Conservation (phyloP, 2,113 vertebrate genomes). For the Cettia cetti region DNA sequence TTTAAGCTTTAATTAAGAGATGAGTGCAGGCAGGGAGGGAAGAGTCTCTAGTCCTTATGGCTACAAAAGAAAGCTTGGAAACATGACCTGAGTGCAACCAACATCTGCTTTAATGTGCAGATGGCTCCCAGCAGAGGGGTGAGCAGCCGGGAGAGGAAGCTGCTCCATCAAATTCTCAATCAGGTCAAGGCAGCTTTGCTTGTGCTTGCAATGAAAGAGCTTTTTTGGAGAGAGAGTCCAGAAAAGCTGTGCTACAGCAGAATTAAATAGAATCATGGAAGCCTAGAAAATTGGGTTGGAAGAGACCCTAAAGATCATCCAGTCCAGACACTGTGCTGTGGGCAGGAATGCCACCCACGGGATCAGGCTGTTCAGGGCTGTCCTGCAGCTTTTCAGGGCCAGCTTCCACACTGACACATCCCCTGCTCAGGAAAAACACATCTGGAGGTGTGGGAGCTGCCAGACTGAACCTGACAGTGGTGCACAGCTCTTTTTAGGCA, state of each 20-base stretch:
- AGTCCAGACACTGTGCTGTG: not conserved
- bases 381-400: not conserved
- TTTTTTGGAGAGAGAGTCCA: not conserved
- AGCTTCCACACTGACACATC: not conserved
- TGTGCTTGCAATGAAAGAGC: not conserved
- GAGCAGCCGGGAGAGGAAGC: not conserved
- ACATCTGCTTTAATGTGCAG: slow-evolving; percentile 31
- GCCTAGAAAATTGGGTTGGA: not conserved
- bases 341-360: not conserved
- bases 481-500: fast-evolving
- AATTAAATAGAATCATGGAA: not conserved
- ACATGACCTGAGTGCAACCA: slow-evolving; percentile 11
- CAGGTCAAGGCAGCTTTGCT: not conserved
- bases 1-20: slow-evolving; percentile 64
- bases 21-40: not conserved
- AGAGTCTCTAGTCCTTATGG: not conserved
- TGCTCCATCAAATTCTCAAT: not conserved
- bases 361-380: not conserved
- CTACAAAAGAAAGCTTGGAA: slow-evolving; percentile 27
- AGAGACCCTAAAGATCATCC: no score
- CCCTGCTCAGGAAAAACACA: fast-evolving
- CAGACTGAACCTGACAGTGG: not conserved
- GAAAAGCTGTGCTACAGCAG: not conserved
- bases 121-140: slow-evolving; percentile 7
- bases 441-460: not conserved